A percentile compares a stretch with the other conserved stretches of the same genome.
These are phyloP conservation scores for Schizaphis graminum DNA, from an alignment of 2,888 invertebrate species.

Conservation along the genomic window DNA sequence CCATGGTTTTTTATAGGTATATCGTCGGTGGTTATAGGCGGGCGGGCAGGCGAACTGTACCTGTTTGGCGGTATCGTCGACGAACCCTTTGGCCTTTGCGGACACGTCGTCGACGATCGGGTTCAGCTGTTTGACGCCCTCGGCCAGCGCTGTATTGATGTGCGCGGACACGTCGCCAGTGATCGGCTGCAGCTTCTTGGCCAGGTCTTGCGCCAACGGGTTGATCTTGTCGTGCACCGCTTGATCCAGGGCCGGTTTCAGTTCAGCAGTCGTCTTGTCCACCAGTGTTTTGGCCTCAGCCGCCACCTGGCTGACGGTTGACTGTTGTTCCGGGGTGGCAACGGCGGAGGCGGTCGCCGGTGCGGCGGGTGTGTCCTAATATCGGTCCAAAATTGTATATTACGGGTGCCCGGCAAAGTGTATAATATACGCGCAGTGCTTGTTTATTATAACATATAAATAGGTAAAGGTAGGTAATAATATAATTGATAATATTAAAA, in stretches of 20 bases:
- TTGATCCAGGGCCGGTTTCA: constrained; percentile 52
- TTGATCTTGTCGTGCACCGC: constrained; percentile 50
- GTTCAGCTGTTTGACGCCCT: constrained; percentile 56
- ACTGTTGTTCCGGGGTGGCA: neutral
- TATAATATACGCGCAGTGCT: neutral
- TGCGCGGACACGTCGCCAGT: constrained; percentile 62
- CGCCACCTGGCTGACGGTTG: constrained; percentile 39
- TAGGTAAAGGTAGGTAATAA: neutral
- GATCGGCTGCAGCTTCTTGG: constrained; percentile 59
- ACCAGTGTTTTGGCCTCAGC: constrained; percentile 58
- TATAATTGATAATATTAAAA: neutral
- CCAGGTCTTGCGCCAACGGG: constrained; percentile 49
- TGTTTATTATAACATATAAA: neutral
- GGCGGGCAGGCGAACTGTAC: constrained; percentile 69
- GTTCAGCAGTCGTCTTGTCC: constrained; percentile 52
- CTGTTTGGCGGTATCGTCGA: constrained; percentile 73
- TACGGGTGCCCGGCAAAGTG: neutral
- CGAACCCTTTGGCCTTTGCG: constrained; percentile 74
- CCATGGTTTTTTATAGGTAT: neutral
- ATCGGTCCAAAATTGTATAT: constrained; percentile 55
- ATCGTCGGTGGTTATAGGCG: neutral
- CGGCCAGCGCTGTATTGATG: constrained; percentile 56
- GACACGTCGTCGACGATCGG: constrained; percentile 71
- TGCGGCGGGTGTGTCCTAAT: constrained; percentile 22
- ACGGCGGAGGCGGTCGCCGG: constrained; percentile 36